Conservation (phyloP, 1,140 invertebrate genomes). For the Drosophila trapezifrons region DNA sequence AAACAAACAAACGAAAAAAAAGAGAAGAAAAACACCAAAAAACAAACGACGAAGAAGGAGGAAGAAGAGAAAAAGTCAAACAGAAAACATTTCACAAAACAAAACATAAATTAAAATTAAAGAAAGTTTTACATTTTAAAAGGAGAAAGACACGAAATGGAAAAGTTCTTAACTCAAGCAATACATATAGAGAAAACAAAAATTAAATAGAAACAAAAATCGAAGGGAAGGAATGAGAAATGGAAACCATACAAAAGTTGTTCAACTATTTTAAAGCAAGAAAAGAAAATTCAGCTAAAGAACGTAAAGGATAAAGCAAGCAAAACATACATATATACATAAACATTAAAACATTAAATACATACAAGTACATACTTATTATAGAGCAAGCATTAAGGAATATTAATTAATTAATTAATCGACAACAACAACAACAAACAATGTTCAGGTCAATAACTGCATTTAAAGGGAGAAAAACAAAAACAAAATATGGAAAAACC, state of each 20-base stretch:
- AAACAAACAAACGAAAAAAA: conserved; percentile 1
- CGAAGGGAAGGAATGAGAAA: neutral
- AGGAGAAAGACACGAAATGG: conserved; percentile 14
- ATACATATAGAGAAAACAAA: conserved; percentile 29
- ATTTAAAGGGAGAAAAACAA: conserved; percentile 59
- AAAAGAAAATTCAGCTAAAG: conserved; percentile 22
- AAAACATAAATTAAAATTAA: conserved; percentile 9
- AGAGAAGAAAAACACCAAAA: conserved; percentile 5
- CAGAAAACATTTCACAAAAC: conserved; percentile 43
- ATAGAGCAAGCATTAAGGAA: conserved; percentile 36
- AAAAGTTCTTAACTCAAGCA: conserved; percentile 43
- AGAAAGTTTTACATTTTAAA: conserved; percentile 49
- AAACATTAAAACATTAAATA: conserved; percentile 45
- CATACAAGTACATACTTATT: conserved; percentile 35
- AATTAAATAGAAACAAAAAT: conserved; percentile 15
- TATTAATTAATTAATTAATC: conserved; percentile 51
- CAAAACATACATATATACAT: conserved; percentile 45
- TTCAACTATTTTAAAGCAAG: conserved; percentile 51
- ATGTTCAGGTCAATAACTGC: conserved; percentile 81
- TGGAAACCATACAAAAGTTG: conserved; percentile 40
- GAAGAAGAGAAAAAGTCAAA: conserved; percentile 14
- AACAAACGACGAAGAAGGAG: conserved; percentile 8
- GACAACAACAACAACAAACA: conserved; percentile 44
- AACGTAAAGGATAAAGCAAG: conserved; percentile 24
- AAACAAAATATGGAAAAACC: neutral